Evolutionary conservation across 1,140 invertebrate species (phyloP).

Genomic region (Centruroides vittatus): DNA sequence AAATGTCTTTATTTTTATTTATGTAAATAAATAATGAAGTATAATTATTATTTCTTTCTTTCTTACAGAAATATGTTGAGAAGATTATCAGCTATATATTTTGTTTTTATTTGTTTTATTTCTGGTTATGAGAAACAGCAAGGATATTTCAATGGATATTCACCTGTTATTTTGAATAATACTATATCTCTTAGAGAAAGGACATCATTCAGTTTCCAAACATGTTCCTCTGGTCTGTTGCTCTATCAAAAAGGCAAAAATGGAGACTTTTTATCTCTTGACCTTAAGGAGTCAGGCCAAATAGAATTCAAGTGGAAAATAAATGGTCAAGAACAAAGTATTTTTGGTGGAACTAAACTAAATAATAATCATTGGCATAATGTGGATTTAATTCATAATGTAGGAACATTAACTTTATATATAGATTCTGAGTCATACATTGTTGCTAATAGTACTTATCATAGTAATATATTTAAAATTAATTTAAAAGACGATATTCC

Average conservation of each 20-base stretch:
- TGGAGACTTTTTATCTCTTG: constrained; percentile 14
- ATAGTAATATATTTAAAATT: constrained; percentile 34
- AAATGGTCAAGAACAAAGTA: neutral
- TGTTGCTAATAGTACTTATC: constrained; percentile 57
- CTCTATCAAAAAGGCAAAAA: constrained; percentile 15
- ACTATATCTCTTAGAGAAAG: constrained; percentile 3
- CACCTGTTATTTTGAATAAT: constrained; percentile 5
- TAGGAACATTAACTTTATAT: constrained; percentile 11
- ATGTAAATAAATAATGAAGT: no score
- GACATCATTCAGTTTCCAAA: constrained; percentile 19
- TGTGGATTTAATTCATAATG: constrained; percentile 13
- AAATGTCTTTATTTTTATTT: no score
- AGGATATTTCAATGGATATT: neutral
- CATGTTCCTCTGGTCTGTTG: constrained; percentile 17
- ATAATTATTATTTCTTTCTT: no score
- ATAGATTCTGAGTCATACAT: constrained; percentile 24
- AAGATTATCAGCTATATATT: no score
- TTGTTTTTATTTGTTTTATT: no score
- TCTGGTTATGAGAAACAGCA: no score
- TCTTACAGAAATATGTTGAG: no score
- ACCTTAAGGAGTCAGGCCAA: constrained; percentile 7
- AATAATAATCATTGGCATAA: constrained; percentile 18
- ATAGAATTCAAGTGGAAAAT: constrained; percentile 10
- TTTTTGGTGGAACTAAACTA: constrained; percentile 4
- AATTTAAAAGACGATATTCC: constrained; percentile 42